Percentiles rank a stretch among this genome's conserved stretches.
These are phyloP conservation scores for Mesitornis unicolor DNA, from an alignment of 2,113 vertebrate species.

Conservation along the genomic window DNA sequence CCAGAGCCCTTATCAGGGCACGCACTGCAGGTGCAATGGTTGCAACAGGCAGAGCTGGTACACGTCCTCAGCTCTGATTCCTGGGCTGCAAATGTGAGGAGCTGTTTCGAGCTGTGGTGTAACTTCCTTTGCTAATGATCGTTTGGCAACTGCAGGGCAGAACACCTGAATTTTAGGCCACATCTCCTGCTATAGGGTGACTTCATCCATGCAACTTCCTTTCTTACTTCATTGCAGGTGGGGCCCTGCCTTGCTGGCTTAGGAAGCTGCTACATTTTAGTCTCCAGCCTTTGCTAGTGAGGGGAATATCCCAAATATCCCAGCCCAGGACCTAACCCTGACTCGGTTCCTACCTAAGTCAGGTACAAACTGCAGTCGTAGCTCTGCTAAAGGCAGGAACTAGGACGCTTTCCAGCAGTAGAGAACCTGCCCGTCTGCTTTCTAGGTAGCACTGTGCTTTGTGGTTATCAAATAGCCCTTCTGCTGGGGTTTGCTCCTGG, in stretches of 20 bases:
- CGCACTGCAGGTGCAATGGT: background rate
- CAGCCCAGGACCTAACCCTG: background rate
- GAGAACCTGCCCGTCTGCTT: slow-evolving; percentile 12
- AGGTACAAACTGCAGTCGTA: background rate
- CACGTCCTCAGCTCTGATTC: background rate
- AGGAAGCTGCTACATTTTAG: background rate
- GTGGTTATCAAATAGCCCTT: background rate
- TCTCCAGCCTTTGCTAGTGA: accelerated
- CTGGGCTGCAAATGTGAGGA: background rate
- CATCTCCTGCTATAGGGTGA: background rate
- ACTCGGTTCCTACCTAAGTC: background rate
- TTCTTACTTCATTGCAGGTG: background rate
- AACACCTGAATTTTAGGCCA: background rate
- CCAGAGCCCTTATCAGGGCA: background rate
- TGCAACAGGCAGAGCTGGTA: background rate
- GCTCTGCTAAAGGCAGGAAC: background rate
- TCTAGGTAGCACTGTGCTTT: background rate
- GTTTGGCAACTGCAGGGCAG: background rate
- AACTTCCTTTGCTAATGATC: background rate
- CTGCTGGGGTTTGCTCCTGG: background rate
- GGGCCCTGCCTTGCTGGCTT: background rate
- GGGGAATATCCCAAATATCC: background rate
- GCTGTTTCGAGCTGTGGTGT: background rate
- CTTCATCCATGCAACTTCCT: background rate
- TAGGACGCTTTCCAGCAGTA: background rate